Evolutionary conservation across 2,113 vertebrate species (phyloP), one percentile per base, ranked within the genome.

Genomic region (Chionis minor): DNA sequence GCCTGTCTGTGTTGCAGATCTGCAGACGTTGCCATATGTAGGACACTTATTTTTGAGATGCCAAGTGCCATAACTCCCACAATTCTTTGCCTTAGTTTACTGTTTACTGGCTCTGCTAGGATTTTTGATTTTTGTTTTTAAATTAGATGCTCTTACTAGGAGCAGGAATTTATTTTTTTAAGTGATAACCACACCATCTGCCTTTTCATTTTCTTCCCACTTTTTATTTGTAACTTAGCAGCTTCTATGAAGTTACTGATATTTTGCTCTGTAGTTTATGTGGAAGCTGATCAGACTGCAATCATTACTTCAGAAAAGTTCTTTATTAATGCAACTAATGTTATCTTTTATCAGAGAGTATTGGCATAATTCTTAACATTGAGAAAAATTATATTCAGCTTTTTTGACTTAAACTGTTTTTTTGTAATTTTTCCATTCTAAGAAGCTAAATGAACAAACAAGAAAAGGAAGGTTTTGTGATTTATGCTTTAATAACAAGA

Each of bases 11-110:
- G 62, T 45, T 66, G 18, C 49, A 45, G 44, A 90, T 88, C 67
- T 94, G 45, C 65, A 86, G 62, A 80, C 12, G 2, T 26, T 73
- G 51, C 54, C 55, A 56, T 90, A 96, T 93, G 74, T 89, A 90
- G 71, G 61, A 62, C 78, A 91, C 22, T 86, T 91, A 77, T 93
- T 96, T 93, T 88, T 94, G 78, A 79, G 58, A 82, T 56, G 38
- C 42, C 35, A 66, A 90, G 59, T 93, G 71, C 24, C 69, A 49
- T 49, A 92, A 81, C 56, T 89, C 86, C 84, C 74, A 89, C 38
- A 91, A 42, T 69, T 38, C 59, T 72, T 81, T 70, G 28, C 44
- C 21, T 67, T 82, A 51, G 32, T 72, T 92, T 94, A 86, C 65
- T 91, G 63, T 54, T 80, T 78, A 45, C 33, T 85, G 44, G 28